phyloP scores from a whole-genome alignment of 2,113 vertebrate species.

The Mugil cephalus region DNA sequence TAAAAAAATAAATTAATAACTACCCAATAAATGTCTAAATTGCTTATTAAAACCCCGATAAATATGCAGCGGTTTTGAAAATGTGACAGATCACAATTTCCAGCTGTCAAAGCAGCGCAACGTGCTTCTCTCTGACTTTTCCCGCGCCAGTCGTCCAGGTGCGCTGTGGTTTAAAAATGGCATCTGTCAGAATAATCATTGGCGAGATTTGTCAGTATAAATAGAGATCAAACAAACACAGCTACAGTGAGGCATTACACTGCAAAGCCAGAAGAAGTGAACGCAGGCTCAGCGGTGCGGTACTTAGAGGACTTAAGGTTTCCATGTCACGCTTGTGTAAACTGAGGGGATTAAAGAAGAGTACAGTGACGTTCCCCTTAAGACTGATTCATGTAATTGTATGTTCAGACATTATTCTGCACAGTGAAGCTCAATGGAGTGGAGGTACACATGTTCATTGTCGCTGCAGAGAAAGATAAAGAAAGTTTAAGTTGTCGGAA shows the following conservation, averaged over 20 bases:
- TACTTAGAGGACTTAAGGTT: not conserved
- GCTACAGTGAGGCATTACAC: not conserved
- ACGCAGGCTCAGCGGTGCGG: not conserved
- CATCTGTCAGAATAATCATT: not conserved
- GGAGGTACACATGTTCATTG: no score
- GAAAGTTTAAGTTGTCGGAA: no score
- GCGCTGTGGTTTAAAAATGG: not conserved
- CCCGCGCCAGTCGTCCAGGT: not conserved
- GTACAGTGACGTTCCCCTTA: not conserved
- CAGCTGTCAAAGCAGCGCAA: not conserved
- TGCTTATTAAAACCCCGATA: not conserved
- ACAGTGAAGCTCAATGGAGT: not conserved
- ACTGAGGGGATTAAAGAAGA: slow-evolving; percentile 6
- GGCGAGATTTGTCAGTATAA: not conserved
- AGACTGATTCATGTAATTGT: not conserved
- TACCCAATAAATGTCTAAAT: not conserved
- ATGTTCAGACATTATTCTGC: not conserved
- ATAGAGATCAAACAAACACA: not conserved
- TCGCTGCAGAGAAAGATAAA: no score
- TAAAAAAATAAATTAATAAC: not conserved
- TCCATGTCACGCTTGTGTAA: not conserved
- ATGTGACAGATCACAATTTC: not conserved
- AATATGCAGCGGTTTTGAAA: not conserved
- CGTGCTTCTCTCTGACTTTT: not conserved
- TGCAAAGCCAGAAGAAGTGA: not conserved